These are phyloP conservation scores for Phrynocephalus vlangalii DNA, from an alignment of 2,797 vertebrate genomes.

Conservation along the genomic window DNA sequence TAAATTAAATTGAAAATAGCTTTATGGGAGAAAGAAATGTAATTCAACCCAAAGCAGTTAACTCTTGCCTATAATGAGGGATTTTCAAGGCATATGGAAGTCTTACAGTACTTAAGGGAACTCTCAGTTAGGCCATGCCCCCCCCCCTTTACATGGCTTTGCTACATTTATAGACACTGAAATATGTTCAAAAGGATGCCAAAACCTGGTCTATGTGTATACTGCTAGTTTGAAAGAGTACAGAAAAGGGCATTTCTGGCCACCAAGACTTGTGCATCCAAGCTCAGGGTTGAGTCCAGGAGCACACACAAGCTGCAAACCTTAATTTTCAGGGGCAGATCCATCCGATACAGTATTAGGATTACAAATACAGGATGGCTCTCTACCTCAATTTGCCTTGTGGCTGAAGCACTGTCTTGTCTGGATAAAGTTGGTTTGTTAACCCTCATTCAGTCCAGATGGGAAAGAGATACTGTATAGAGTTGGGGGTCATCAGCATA, in stretches of 20 bases:
- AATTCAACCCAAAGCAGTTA: background rate
- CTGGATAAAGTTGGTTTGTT: too few relatives aligned
- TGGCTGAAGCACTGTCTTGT: too few relatives aligned
- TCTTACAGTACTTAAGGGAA: conserved; percentile 14
- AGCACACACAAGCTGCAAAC: too few relatives aligned
- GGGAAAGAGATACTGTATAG: too few relatives aligned
- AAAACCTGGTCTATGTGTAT: background rate
- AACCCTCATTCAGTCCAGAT: too few relatives aligned
- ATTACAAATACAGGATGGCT: too few relatives aligned
- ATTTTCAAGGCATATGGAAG: background rate
- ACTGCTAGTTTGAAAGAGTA: background rate
- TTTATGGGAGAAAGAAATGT: conserved; percentile 13
- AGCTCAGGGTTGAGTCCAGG: too few relatives aligned
- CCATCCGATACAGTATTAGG: too few relatives aligned
- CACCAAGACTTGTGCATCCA: too few relatives aligned
- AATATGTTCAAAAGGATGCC: background rate
- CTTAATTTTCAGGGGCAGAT: too few relatives aligned
- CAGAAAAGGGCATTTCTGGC: background rate
- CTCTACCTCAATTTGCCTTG: too few relatives aligned
- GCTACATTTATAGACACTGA: background rate
- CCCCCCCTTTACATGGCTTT: background rate
- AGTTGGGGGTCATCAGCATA: too few relatives aligned
- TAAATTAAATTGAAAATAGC: conserved; percentile 30
- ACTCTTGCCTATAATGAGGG: background rate
- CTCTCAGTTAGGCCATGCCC: background rate